Conservation (phyloP, 2,113 vertebrate species). For the Lagopus leucura region DNA sequence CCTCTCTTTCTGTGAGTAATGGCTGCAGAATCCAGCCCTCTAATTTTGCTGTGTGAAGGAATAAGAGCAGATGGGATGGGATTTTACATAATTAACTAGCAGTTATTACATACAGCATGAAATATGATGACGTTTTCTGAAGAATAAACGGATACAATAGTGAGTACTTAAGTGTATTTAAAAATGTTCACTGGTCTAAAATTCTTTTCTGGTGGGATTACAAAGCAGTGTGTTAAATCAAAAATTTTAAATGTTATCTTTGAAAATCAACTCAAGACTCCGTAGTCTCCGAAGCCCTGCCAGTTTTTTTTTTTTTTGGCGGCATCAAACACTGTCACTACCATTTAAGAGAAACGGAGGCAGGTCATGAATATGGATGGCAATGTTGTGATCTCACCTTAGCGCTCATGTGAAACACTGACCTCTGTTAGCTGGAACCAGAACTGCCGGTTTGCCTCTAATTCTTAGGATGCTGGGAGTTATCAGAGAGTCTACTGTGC, state of each 20-base stretch:
- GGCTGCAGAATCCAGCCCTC: conserved; percentile 9
- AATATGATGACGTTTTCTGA: background rate
- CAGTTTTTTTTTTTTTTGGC: background rate
- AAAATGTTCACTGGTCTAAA: background rate
- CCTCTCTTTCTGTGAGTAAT: conserved; percentile 19
- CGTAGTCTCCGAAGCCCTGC: accelerated
- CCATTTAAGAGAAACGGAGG: background rate
- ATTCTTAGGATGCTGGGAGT: background rate
- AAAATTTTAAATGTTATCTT: background rate
- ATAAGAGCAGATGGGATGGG: conserved; percentile 39
- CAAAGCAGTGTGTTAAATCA: background rate
- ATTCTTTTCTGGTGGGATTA: background rate
- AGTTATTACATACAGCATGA: conserved; percentile 32
- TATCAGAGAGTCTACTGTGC: background rate
- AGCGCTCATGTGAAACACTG: background rate
- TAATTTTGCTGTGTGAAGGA: background rate
- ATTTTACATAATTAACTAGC: conserved; percentile 30
- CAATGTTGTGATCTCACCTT: background rate
- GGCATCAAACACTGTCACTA: background rate
- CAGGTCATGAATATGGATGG: background rate
- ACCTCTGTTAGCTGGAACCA: background rate
- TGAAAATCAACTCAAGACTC: background rate
- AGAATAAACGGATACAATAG: background rate
- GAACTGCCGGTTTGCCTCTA: background rate
- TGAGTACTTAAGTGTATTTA: background rate